Evolutionary conservation across 2,113 vertebrate species (phyloP), one percentile per base, ranked within the genome.

Genomic region (Vulpes lagopus): DNA sequence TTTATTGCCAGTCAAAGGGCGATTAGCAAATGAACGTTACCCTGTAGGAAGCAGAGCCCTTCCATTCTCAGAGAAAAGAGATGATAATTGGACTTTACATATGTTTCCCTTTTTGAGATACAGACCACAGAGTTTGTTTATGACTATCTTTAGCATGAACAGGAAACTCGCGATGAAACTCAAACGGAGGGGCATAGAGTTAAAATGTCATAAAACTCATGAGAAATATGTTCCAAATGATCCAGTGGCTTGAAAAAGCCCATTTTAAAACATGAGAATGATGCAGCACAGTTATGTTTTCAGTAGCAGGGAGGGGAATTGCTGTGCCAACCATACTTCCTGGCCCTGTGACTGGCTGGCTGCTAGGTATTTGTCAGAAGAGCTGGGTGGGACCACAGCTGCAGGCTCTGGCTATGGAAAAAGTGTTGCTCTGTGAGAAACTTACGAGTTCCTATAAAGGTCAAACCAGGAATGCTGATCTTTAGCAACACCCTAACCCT

Each of bases 61-160:
- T 89, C 51, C 53, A 65, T 78, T 88, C 69, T 95, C 60, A 30
- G 49, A 95, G 80, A 97, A 87, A 89, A 92, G 62, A 27, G 35
- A 64, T 79, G 86, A 25, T 96, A 74, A 59, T 65, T 88, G 62
- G 92, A 87, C 69, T 95, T 95, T 87, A 86, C 60, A 95, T 96
- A 67, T 97, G 92, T 95, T 97, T 97, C 94, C 71, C 64, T 90
- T 97, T 97, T 92, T 97, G 97, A 97, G 89, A 94, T 65, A 81
- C 74, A 51, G 20, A 96, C 97, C 96, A 97, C 97, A 96, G 95
- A 95, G 83, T 98, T 98, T 98, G 94, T 95, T 97, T 98, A 97
- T 73, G 64, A 88, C 95, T 97, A 96, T 98, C 96, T 98, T 97
- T 96, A 98, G 95, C 73, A 81, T 0, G 1, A 92, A 95, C 83